Percentiles rank a stretch among this genome's conserved stretches.
Evolutionary conservation across 2,888 invertebrate genomes (phyloP).

Genomic region (Empis stercorea): DNA sequence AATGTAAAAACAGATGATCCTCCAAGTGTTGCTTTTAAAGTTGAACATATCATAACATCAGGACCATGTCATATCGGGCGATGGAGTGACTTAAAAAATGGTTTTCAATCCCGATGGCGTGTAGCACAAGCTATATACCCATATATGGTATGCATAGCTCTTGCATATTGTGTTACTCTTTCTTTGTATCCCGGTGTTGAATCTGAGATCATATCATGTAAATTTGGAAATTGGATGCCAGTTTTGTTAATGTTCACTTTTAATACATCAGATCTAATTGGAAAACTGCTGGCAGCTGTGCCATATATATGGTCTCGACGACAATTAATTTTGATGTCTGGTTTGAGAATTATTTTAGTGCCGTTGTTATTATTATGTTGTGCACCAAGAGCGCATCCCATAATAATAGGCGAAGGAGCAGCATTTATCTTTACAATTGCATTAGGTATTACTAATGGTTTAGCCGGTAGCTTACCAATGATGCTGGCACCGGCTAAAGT

Average conservation of each 20-base stretch:
- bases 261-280: conserved; percentile 74
- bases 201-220: conserved; percentile 75
- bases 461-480: conserved; percentile 86
- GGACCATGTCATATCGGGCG: conserved; percentile 30
- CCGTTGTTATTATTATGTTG: conserved; percentile 73
- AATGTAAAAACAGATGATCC: too few relatives aligned
- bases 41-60: conserved; percentile 35
- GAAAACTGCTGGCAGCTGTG: conserved; percentile 61
- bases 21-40: conserved; percentile 33
- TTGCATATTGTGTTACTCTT: conserved; percentile 81
- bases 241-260: conserved; percentile 81
- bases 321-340: conserved; percentile 62
- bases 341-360: conserved; percentile 58
- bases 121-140: conserved; percentile 78
- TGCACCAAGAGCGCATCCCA: conserved; percentile 60
- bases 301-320: conserved; percentile 74
- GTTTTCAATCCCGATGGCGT: conserved; percentile 50
- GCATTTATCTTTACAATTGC: conserved; percentile 52
- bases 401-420: conserved; percentile 53
- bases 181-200: conserved; percentile 84
- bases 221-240: conserved; percentile 79
- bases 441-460: conserved; percentile 73
- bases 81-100: conserved; percentile 29
- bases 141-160: conserved; percentile 78
- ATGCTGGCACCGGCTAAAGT: conserved; percentile 80